A percentile compares a stretch with the other conserved stretches of the same genome.
These are phyloP conservation scores for Oncorhynchus keta DNA, from an alignment of 2,113 vertebrate genomes.

Conservation along the genomic window DNA sequence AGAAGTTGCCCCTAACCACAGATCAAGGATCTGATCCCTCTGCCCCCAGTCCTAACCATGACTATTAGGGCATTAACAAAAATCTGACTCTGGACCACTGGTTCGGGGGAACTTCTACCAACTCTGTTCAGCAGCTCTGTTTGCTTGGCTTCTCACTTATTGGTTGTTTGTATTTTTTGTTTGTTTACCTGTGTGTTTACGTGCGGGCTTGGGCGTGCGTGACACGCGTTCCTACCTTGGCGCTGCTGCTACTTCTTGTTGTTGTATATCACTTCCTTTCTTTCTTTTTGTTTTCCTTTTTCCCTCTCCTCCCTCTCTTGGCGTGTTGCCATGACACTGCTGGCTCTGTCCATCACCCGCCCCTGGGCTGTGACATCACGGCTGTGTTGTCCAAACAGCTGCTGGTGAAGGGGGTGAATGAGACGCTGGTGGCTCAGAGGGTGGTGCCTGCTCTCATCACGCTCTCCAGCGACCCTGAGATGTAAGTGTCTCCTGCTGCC, in stretches of 20 bases:
- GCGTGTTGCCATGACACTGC: constrained; percentile 82
- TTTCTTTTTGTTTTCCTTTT: constrained; percentile 14
- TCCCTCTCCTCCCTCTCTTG: constrained; percentile 66
- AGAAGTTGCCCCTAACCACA: constrained; percentile 39
- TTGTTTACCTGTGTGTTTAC: constrained; percentile 47
- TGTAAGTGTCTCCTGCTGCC: constrained; percentile 86
- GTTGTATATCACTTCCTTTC: constrained; percentile 58
- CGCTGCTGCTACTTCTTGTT: constrained; percentile 64
- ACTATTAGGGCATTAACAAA: neutral
- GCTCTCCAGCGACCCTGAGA: constrained; percentile 99
- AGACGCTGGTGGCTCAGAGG: constrained; percentile 99
- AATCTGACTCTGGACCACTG: constrained; percentile 51
- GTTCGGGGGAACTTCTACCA: constrained; percentile 40
- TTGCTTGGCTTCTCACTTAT: constrained; percentile 76
- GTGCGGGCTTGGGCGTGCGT: constrained; percentile 11
- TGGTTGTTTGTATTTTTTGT: constrained; percentile 45
- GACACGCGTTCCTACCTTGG: constrained; percentile 40
- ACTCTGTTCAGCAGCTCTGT: constrained; percentile 67
- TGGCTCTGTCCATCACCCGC: constrained; percentile 78
- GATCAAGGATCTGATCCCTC: constrained; percentile 42
- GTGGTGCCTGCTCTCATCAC: constrained; percentile 99
- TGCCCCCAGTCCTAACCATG: neutral
- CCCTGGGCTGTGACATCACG: constrained; percentile 68
- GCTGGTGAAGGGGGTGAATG: constrained; percentile 99
- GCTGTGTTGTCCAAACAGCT: constrained; percentile 87